phyloP scores from a whole-genome alignment of 2,113 vertebrate genomes.

The Datnioides undecimradiatus region DNA sequence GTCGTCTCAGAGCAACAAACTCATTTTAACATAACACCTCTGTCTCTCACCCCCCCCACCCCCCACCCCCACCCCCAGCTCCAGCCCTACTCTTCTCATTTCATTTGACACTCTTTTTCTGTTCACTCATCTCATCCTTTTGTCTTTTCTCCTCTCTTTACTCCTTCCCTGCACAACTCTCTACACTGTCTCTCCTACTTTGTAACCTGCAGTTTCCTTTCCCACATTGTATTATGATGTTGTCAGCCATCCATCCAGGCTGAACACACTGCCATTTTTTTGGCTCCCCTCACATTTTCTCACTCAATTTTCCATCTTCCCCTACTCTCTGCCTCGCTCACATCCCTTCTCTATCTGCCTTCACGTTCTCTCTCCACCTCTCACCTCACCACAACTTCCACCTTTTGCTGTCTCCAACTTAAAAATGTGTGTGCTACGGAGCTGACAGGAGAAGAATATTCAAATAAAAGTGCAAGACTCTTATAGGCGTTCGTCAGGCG shows the following conservation, averaged over 20 bases:
- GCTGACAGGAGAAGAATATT: conserved; percentile 40
- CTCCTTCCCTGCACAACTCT: not conserved
- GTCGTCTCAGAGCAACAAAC: conserved; percentile 56
- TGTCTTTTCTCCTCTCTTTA: conserved; percentile 28
- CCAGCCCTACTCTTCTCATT: conserved; percentile 22
- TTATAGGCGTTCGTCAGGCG: not conserved
- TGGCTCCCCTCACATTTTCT: conserved; percentile 29
- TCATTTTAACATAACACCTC: conserved; percentile 63
- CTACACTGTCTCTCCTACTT: not conserved
- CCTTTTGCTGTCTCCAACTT: conserved; percentile 38
- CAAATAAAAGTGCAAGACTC: conserved; percentile 13
- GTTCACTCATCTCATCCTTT: conserved; percentile 29
- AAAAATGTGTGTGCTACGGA: conserved; percentile 50
- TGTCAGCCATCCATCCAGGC: conserved; percentile 53
- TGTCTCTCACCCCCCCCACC: conserved; percentile 21
- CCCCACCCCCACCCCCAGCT: not conserved
- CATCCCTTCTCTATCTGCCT: not conserved
- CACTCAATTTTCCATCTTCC: conserved; percentile 24
- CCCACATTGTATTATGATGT: conserved; percentile 30
- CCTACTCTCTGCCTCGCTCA: conserved; percentile 7
- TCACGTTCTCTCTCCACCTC: conserved; percentile 19
- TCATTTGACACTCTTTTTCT: conserved; percentile 28
- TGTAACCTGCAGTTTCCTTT: conserved; percentile 9
- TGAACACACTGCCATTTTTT: conserved; percentile 3
- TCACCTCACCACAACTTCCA: conserved; percentile 36